These are phyloP conservation scores for Etheostoma cragini DNA, from an alignment of 2,113 vertebrate genomes.

Conservation along the genomic window DNA sequence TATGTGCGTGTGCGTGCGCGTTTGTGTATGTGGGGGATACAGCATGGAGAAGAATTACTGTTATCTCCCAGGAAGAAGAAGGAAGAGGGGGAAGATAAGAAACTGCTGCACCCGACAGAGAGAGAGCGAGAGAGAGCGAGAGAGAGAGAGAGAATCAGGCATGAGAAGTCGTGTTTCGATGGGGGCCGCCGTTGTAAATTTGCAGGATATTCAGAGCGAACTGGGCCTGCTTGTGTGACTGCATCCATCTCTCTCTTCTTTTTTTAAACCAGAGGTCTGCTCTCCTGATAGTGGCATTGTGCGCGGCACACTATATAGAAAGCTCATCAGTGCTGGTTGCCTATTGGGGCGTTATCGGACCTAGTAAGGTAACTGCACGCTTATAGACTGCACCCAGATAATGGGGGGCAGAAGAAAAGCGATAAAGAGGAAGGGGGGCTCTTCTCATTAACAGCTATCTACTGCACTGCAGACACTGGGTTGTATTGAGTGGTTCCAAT, in stretches of 20 bases:
- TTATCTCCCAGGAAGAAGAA: conserved; percentile 98
- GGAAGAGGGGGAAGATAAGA: conserved; percentile 94
- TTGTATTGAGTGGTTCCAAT: conserved; percentile 90
- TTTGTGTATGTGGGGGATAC: conserved; percentile 72
- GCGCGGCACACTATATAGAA: conserved; percentile 91
- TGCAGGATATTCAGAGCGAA: conserved; percentile 93
- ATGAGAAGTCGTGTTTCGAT: conserved; percentile 78
- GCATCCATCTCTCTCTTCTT: conserved; percentile 67
- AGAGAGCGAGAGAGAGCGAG: conserved; percentile 46
- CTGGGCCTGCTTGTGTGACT: conserved; percentile 60
- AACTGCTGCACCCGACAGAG: conserved; percentile 86
- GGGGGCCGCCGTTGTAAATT: conserved; percentile 87
- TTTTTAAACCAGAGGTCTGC: conserved; percentile 79
- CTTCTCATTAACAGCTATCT: conserved; percentile 99
- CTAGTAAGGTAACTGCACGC: conserved; percentile 94
- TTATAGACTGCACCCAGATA: conserved; percentile 98
- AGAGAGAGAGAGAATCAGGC: conserved; percentile 60
- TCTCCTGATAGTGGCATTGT: conserved; percentile 97
- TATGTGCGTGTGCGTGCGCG: conserved; percentile 41
- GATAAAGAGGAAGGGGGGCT: conserved; percentile 93
- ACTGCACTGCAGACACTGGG: conserved; percentile 92
- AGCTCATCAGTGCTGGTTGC: conserved; percentile 98
- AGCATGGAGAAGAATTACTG: conserved; percentile 97
- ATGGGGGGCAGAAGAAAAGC: conserved; percentile 93
- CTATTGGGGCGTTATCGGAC: conserved; percentile 94